A percentile compares a stretch with the other conserved stretches of the same genome.
Evolutionary conservation across 2,797 vertebrate species (phyloP).

Genomic region (Hipposideros larvatus): DNA sequence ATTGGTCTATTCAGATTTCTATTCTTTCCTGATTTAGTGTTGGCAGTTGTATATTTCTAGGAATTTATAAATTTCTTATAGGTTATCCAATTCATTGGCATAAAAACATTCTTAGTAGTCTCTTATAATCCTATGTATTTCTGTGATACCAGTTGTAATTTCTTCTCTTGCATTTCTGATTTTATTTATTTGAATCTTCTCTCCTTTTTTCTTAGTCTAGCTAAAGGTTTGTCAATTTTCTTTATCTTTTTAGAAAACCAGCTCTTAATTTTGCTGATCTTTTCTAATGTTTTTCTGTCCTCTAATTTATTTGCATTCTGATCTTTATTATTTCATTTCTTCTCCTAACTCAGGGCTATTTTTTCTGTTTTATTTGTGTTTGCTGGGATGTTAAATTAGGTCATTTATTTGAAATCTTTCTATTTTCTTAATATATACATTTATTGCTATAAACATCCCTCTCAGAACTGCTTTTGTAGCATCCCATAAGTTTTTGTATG

Average conservation of each 20-base stretch:
- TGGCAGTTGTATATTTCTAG: neutral
- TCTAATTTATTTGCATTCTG: neutral
- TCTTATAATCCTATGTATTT: neutral
- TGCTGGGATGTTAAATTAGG: neutral
- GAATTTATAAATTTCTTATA: neutral
- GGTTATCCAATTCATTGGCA: neutral
- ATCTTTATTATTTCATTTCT: neutral
- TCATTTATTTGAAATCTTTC: neutral
- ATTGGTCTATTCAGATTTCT: neutral
- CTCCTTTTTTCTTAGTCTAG: neutral
- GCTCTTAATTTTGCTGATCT: neutral
- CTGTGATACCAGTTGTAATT: neutral
- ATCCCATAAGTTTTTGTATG: neutral
- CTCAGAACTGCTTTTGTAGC: neutral
- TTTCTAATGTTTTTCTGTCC: neutral
- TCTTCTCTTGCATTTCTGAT: neutral
- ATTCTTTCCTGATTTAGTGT: neutral
- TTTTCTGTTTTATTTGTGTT: neutral
- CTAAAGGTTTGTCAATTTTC: neutral
- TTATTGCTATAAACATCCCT: neutral
- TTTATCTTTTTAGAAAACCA: neutral
- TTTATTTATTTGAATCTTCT: neutral
- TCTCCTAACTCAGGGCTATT: neutral
- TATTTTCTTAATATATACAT: neutral
- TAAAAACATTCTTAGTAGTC: neutral